Evolutionary conservation across 2,797 vertebrate species (phyloP), one percentile per base, ranked within the genome.

Genomic region (Pygocentrus nattereri): DNA sequence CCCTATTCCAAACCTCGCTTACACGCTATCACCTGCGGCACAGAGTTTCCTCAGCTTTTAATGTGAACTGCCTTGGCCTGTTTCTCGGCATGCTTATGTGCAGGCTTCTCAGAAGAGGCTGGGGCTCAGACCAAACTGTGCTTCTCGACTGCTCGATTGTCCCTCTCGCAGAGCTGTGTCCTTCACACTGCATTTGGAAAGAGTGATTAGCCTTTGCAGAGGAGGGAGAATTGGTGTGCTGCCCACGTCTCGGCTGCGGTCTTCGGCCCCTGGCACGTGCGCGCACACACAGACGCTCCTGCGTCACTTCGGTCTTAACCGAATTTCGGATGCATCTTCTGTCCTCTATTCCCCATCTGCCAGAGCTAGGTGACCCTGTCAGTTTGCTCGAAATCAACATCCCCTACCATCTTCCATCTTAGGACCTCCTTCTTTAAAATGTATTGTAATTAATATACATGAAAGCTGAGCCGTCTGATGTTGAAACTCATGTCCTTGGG

Each of bases 141-240:
- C 58, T 19, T n/a, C 19, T 56, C 31, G 54, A 21, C 30, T 21
- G 10, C 34, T 56, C 15, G 54, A 59, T 59, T 47, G 13, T 19
- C 77, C 81, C 79, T 27, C 72, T 71, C 8, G 52, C 74, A 83
- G 82, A 38, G 82, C 82, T 85, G 68, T 88, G 88, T 88, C 90
- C 88, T 92, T 93, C 90, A 90, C 56, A 80, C 76, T 79, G 86
- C 89, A 83, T 91, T 91, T 87, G 84, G 86, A 76, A 59, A 69
- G 49, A 58, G 83, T 82, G 81, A 89, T 84, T 86, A 83, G 23
- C 61, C 78, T 83, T 88, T 87, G 19, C 86, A 49, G 54, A 67
- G 76, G 49, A 84, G 83, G 44, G n/a, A 5, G 71, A 79, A 92
- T 94, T 93, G 91, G 86, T 84, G 82, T 92, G 92, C 91, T 78